Base-by-base conservation (phyloP, 2,888 invertebrate species). In the Ptychoptera contaminata region DNA sequence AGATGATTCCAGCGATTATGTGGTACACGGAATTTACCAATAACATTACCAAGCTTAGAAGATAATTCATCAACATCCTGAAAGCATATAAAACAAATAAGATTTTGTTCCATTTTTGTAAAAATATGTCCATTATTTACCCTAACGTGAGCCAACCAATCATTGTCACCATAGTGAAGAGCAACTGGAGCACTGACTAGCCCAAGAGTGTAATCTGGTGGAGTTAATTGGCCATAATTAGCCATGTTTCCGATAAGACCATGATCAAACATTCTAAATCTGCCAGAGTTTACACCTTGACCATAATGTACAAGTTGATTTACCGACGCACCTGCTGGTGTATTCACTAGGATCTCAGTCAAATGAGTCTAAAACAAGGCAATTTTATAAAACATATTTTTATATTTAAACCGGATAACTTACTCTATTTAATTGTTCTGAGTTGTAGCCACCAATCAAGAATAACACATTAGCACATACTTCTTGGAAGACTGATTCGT, bases 401-500 rank as follows among this genome's bases (percentile, higher is more conserved):
- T 8, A 23, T 11, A n/a, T 37, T 37, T 16, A 16, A 16, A 16
- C 23, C 23, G 3, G 23, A 32, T 3, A n/a, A 30, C 58, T 56
- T 56, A 71, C 71, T 50, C 50, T 55, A 52, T 72, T 67, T 30
- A 69, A 46, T 38, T 68, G 62, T 37, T 63, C 60, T 2, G 61
- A 56, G 50, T 69, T 63, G 48, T 60, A 68, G 16, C 73, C 73
- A 44, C 56, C 56, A 38, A 60, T 58, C 8, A 83, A 59, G 60
- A 82, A 81, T 10, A 82, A 54, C n/a, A 76, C 59, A 53, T 76
- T 77, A 32, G 69, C 68, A 59, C 85, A 85, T 1, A 81, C 50
- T 7, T 65, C 58, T 41, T 60, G 54, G 16, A 53, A 53, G 6
- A 48, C 47, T 0, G 59, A 59, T 2, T 40, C 49, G 2, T 54